These are phyloP conservation scores for Oscheius sp. DNA, from an alignment of 2,888 invertebrate species.

Conservation along the genomic window DNA sequence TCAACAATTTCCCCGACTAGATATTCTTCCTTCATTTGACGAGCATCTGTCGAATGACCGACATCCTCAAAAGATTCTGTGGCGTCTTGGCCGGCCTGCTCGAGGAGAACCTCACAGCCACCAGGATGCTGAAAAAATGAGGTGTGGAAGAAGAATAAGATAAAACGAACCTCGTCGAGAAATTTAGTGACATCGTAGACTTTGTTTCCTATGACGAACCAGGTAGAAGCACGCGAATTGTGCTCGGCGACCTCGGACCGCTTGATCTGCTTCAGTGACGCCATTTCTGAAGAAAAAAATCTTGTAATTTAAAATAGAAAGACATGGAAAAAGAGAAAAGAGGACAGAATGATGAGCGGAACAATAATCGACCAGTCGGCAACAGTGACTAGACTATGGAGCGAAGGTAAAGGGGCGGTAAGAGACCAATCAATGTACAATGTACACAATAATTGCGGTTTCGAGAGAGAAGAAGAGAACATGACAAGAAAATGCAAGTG, in stretches of 20 bases:
- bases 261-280: constrained; percentile 31
- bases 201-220: constrained; percentile 72
- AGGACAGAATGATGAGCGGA: neutral
- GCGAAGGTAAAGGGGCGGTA: neutral
- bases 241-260: constrained; percentile 66
- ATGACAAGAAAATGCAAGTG: no score
- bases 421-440: constrained; percentile 27
- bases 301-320: neutral
- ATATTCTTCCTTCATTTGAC: constrained; percentile 71
- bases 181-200: constrained; percentile 73
- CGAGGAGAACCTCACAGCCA: constrained; percentile 72
- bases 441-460: constrained; percentile 3
- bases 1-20: constrained; percentile 66
- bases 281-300: no score
- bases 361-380: constrained; percentile 12
- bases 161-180: constrained; percentile 65
- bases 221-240: constrained; percentile 65
- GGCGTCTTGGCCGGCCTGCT: constrained; percentile 72
- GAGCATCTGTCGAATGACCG: constrained; percentile 72
- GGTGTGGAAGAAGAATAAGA: neutral
- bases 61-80: constrained; percentile 73
- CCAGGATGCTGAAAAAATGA: constrained; percentile 69
- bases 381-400: constrained; percentile 16
- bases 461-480: no score
- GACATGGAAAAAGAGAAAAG: neutral